A percentile compares a stretch with the other conserved stretches of the same genome.
Evolutionary conservation across 1,140 invertebrate species (phyloP).

Genomic region (Anthonomus grandis): DNA sequence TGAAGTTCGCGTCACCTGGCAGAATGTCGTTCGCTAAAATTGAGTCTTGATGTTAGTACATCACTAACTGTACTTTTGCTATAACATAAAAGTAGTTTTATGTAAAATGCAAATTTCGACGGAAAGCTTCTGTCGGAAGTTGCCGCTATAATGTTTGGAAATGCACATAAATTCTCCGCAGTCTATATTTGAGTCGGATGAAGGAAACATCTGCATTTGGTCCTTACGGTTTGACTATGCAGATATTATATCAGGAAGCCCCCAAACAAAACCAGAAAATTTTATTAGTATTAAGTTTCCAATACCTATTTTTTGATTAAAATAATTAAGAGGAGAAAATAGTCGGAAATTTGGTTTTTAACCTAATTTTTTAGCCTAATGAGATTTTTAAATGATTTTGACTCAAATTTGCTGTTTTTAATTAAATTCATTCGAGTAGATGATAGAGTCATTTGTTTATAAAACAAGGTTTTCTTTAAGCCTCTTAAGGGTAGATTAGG

Average conservation of each 20-base stretch:
- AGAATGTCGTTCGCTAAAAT: background rate
- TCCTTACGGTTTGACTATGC: background rate
- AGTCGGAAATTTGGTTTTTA: background rate
- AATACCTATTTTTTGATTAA: background rate
- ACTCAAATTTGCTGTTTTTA: too few relatives aligned
- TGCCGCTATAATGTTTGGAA: background rate
- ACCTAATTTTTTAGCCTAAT: too few relatives aligned
- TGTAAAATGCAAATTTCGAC: background rate
- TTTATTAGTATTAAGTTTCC: background rate
- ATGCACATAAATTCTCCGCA: background rate
- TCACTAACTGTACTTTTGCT: background rate
- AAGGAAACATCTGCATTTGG: background rate
- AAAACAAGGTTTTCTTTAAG: too few relatives aligned
- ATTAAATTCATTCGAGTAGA: too few relatives aligned
- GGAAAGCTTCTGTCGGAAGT: background rate
- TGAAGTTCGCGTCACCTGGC: conserved; percentile 2
- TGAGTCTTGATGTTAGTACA: background rate
- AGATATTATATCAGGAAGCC: background rate
- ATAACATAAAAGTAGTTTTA: conserved; percentile 4
- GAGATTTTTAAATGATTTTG: too few relatives aligned
- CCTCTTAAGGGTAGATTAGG: too few relatives aligned
- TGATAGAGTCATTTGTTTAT: too few relatives aligned
- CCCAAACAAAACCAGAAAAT: background rate
- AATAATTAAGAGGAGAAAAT: background rate
- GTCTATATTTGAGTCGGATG: background rate